Percentiles rank a stretch among this genome's conserved stretches.
Evolutionary conservation across 1,140 invertebrate species (phyloP).

Genomic region (Eumaeus atala): DNA sequence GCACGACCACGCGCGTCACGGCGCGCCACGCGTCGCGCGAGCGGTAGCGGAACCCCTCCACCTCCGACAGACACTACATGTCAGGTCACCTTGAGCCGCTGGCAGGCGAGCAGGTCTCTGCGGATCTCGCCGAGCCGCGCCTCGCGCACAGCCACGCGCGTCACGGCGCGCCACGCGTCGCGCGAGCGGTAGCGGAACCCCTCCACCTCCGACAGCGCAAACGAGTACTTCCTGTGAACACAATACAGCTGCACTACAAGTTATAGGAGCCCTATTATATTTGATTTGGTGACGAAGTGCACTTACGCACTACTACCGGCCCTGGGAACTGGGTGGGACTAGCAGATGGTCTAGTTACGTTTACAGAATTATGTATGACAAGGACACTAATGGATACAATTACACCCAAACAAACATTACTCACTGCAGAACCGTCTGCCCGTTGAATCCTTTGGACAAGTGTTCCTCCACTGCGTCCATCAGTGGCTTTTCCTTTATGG

Average conservation of each 20-base stretch:
- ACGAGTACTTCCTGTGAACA: conserved; percentile 87
- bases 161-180: conserved; percentile 96
- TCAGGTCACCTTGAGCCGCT: conserved; percentile 95
- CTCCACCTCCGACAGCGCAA: conserved; percentile 96
- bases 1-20: conserved; percentile 92
- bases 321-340: too few relatives aligned
- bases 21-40: conserved; percentile 95
- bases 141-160: conserved; percentile 92
- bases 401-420: conserved; percentile 29
- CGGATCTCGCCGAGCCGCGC: conserved; percentile 97
- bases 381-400: too few relatives aligned
- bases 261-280: too few relatives aligned
- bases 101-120: conserved; percentile 92
- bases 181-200: conserved; percentile 94
- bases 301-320: too few relatives aligned
- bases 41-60: conserved; percentile 96
- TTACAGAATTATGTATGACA: too few relatives aligned
- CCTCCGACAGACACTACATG: too few relatives aligned
- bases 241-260: neutral
- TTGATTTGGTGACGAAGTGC: too few relatives aligned
- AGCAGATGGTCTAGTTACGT: too few relatives aligned
- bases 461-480: conserved; percentile 86
- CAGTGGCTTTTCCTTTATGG: conserved; percentile 84
- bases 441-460: conserved; percentile 78
- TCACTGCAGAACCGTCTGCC: conserved; percentile 73